phyloP scores from a whole-genome alignment of 1,140 invertebrate genomes.

The Teleogryllus occipitalis region DNA sequence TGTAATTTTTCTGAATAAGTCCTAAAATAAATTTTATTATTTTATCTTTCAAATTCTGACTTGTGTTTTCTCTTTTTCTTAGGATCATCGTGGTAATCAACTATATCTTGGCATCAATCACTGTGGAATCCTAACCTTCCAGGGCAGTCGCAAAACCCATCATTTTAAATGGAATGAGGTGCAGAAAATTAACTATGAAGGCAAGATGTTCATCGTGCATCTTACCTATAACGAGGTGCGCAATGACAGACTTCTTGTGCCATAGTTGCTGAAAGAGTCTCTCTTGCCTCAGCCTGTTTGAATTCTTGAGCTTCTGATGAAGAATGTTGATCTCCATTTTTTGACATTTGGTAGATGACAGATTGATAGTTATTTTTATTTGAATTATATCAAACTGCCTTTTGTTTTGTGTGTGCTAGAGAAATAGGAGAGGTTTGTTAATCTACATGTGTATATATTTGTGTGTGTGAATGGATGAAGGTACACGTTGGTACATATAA shows the following conservation, averaged over 20 bases:
- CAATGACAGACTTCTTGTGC: not conserved
- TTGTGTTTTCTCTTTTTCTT: slow-evolving; percentile 26
- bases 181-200: slow-evolving; percentile 92
- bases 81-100: slow-evolving; percentile 84
- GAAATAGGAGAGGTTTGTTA: not conserved
- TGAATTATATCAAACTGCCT: not conserved
- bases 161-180: slow-evolving; percentile 94
- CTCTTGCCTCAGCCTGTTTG: not conserved
- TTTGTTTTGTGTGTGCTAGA: not conserved
- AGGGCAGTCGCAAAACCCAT: slow-evolving; percentile 83
- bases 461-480: too few species aligned
- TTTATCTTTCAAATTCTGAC: not conserved
- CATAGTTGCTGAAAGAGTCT: not conserved
- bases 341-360: not conserved
- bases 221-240: slow-evolving; percentile 61
- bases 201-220: slow-evolving; percentile 97
- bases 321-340: not conserved
- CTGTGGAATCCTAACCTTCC: slow-evolving; percentile 88
- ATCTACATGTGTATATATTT: too few species aligned
- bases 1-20: too few species aligned
- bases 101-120: slow-evolving; percentile 92
- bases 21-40: not conserved
- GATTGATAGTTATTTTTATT: not conserved
- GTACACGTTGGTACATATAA: too few species aligned
- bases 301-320: not conserved